phyloP scores from a whole-genome alignment of 64 coral and sea anemone species.

The Stylophora pistillata region DNA sequence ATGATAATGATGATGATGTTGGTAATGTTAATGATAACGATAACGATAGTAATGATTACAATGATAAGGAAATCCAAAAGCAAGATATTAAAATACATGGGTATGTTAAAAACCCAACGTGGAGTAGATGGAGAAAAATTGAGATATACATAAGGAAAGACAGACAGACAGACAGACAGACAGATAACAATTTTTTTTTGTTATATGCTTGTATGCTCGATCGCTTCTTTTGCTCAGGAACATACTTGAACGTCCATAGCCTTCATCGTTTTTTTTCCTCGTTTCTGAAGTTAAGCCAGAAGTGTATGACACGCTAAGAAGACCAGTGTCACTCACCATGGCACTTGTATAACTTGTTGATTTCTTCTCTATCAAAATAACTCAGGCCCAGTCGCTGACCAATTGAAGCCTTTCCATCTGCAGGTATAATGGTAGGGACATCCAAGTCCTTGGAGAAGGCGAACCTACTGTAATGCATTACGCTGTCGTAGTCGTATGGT shows the following conservation, averaged over 20 bases:
- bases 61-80: too few species aligned
- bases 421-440: conserved; percentile 32
- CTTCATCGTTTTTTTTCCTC: too few species aligned
- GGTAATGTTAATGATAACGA: not conserved
- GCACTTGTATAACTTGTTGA: conserved; percentile 50
- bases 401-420: conserved; percentile 7
- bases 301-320: too few species aligned
- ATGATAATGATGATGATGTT: too few species aligned
- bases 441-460: conserved; percentile 32
- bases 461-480: conserved; percentile 55
- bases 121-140: not conserved
- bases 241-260: too few species aligned
- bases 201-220: too few species aligned
- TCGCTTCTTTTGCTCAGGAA: too few species aligned
- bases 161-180: not conserved
- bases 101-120: not conserved
- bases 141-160: not conserved
- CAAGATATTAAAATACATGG: too few species aligned
- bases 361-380: conserved; percentile 43
- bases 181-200: not conserved
- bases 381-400: conserved; percentile 54
- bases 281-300: too few species aligned
- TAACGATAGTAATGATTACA: too few species aligned
- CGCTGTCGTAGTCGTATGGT: conserved; percentile 64
- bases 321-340: not conserved